Percentiles rank a stretch among this genome's conserved stretches.
Conservation (phyloP, 2,797 vertebrate species). For the Propithecus deckenii region DNA sequence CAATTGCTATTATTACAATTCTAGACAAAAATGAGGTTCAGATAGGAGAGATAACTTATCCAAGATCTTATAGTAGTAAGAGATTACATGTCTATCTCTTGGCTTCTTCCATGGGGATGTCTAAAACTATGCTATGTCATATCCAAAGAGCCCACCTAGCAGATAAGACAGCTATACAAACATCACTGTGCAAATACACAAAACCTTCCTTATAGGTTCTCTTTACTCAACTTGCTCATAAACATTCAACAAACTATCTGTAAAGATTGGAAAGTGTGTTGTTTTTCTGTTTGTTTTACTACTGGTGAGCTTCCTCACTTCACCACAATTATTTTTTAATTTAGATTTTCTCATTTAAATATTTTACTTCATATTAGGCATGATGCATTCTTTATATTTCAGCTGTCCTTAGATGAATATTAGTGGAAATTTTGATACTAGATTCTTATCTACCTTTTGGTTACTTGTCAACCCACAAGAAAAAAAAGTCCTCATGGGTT, state of each 20-base stretch:
- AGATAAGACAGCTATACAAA: not conserved
- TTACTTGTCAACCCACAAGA: not conserved
- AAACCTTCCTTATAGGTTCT: not conserved
- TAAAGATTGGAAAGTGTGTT: not conserved
- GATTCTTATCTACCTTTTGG: not conserved
- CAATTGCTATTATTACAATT: conserved; percentile 65
- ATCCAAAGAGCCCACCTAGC: not conserved
- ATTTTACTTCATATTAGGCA: not conserved
- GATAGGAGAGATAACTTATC: not conserved
- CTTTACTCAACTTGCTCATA: not conserved
- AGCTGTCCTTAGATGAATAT: not conserved
- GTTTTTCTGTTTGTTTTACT: not conserved
- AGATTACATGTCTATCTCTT: not conserved
- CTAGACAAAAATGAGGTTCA: conserved; percentile 48
- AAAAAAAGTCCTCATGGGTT: not conserved
- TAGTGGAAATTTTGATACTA: not conserved
- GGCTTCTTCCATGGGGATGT: not conserved
- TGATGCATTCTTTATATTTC: not conserved
- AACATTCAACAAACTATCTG: not conserved
- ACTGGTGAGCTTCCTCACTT: not conserved
- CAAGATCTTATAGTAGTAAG: not conserved
- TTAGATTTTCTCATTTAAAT: not conserved
- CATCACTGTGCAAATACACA: not conserved
- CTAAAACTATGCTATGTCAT: not conserved
- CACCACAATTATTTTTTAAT: not conserved